Evolutionary conservation across 2,113 vertebrate species (phyloP).

Genomic region (Chlorocebus sabaeus): DNA sequence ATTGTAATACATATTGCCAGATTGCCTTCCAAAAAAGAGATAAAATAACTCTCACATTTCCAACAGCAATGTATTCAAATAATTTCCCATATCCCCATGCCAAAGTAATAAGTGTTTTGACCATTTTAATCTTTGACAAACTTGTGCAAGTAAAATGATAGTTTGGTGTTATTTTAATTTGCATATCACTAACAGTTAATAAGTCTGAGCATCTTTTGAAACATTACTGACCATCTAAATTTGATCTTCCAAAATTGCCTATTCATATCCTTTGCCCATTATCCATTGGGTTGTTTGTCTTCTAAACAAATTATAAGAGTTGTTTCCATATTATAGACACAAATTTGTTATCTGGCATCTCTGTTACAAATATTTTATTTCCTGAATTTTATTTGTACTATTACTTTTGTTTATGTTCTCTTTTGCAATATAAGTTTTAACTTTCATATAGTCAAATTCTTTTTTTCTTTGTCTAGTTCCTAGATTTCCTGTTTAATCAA

Average conservation of each 20-base stretch:
- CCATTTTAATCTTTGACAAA: not conserved
- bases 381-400: not conserved
- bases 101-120: not conserved
- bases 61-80: slow-evolving; percentile 1
- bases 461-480: not conserved
- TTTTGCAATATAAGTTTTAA: not conserved
- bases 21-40: not conserved
- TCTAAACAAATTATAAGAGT: not conserved
- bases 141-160: not conserved
- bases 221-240: not conserved
- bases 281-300: not conserved
- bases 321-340: not conserved
- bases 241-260: not conserved
- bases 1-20: not conserved
- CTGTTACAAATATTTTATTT: not conserved
- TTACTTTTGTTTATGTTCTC: not conserved
- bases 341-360: not conserved
- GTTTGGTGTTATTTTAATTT: not conserved
- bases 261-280: not conserved
- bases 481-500: not conserved
- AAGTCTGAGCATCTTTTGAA: not conserved
- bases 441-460: not conserved
- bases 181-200: not conserved
- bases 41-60: not conserved
- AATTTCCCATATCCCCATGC: not conserved